Evolutionary conservation across 2,113 vertebrate species (phyloP).

Genomic region (Pluvianellus socialis): DNA sequence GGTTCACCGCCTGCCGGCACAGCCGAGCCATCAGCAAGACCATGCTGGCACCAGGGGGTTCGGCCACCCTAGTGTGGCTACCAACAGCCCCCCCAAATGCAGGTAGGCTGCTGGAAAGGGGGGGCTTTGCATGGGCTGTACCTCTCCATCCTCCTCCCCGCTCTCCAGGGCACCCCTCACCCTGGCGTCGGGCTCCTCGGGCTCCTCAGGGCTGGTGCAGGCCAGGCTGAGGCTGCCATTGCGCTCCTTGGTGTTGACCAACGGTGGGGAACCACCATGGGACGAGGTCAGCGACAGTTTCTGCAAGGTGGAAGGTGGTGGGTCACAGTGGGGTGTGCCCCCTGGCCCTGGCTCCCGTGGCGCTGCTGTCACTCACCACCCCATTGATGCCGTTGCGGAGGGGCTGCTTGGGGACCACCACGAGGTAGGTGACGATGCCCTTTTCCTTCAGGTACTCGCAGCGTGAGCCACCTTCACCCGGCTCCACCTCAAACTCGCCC

Average conservation of each 20-base stretch:
- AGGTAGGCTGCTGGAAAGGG: not conserved
- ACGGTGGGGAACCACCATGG: conserved; percentile 82
- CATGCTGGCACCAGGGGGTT: fast-evolving
- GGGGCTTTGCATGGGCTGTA: not conserved
- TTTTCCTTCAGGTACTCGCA: conserved; percentile 92
- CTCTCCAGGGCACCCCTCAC: conserved; percentile 48
- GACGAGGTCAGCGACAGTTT: conserved; percentile 86
- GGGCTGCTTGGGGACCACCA: conserved; percentile 83
- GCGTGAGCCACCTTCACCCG: conserved; percentile 86
- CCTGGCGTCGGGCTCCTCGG: conserved; percentile 77
- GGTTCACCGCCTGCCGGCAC: conserved; percentile 73
- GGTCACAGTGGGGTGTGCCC: not conserved
- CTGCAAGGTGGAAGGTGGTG: conserved; percentile 27
- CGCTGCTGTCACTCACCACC: conserved; percentile 74
- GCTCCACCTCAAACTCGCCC: conserved; percentile 92
- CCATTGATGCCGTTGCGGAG: conserved; percentile 84
- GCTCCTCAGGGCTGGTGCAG: conserved; percentile 66
- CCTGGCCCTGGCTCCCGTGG: fast-evolving
- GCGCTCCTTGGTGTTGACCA: conserved; percentile 84
- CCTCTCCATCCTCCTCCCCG: not conserved
- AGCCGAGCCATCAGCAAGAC: not conserved
- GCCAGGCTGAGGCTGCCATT: conserved; percentile 75
- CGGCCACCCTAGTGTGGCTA: fast-evolving
- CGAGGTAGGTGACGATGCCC: conserved; percentile 89
- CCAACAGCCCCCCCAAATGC: not conserved